Conservation (phyloP, 2,797 vertebrate genomes). For the Pseudochromis fuscus region DNA sequence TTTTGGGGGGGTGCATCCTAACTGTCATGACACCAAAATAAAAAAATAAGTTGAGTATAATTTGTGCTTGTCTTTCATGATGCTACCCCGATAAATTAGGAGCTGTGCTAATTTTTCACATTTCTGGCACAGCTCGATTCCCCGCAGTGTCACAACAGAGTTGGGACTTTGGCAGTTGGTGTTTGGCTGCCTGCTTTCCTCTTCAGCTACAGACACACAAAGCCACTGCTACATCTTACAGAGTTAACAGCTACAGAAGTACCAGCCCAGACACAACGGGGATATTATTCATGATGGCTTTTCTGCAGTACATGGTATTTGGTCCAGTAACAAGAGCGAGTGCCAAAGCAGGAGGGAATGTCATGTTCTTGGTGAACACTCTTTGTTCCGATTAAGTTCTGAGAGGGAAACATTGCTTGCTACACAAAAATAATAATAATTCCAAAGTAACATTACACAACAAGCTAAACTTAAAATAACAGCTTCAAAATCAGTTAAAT, state of each 20-base stretch:
- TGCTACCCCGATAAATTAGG: slow-evolving; percentile 48
- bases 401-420: slow-evolving; percentile 11
- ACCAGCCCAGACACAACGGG: slow-evolving; percentile 3
- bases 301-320: slow-evolving; percentile 26
- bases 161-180: slow-evolving; percentile 46
- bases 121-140: slow-evolving; percentile 50
- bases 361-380: slow-evolving; percentile 4
- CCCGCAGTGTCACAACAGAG: slow-evolving; percentile 50
- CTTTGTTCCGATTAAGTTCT: not conserved
- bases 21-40: slow-evolving; percentile 16
- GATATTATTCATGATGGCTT: slow-evolving; percentile 31
- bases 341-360: slow-evolving; percentile 22
- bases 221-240: slow-evolving; percentile 41
- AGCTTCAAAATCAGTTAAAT: too few species aligned
- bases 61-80: slow-evolving; percentile 45
- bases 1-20: slow-evolving; percentile 1
- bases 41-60: slow-evolving; percentile 25
- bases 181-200: slow-evolving; percentile 35
- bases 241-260: slow-evolving; percentile 36
- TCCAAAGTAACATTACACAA: too few species aligned
- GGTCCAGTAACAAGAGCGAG: slow-evolving; percentile 23
- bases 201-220: slow-evolving; percentile 48
- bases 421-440: too few species aligned
- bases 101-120: slow-evolving; percentile 60
- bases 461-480: too few species aligned